A percentile compares a stretch with the other conserved stretches of the same genome.
Evolutionary conservation across 2,113 vertebrate species (phyloP).

Genomic region (Equus przewalskii): DNA sequence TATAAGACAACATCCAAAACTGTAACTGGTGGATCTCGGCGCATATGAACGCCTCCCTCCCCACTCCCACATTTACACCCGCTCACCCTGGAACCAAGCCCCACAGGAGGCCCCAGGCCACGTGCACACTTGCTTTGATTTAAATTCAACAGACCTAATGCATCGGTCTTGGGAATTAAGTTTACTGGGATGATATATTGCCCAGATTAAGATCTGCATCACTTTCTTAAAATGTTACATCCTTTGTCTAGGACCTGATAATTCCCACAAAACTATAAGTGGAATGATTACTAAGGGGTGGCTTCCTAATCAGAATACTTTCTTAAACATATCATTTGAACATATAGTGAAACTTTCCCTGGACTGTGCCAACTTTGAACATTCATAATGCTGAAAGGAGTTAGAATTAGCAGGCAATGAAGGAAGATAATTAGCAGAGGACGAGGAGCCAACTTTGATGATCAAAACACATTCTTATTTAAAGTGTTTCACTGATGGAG

Average conservation of each 20-base stretch:
- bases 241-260: background rate
- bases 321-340: background rate
- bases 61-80: fast-evolving
- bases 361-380: background rate
- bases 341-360: background rate
- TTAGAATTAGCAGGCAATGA: background rate
- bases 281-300: background rate
- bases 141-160: background rate
- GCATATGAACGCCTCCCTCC: background rate
- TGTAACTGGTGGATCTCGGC: background rate
- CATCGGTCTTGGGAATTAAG: background rate
- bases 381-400: background rate
- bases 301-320: slow-evolving; percentile 25
- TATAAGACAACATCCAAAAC: background rate
- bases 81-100: background rate
- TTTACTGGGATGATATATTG: background rate
- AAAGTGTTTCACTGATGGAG: background rate
- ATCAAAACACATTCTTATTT: background rate
- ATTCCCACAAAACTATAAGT: background rate
- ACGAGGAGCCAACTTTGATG: background rate
- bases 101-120: background rate
- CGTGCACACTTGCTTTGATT: background rate
- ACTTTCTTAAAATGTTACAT: slow-evolving; percentile 40
- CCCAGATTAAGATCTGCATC: background rate
- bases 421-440: background rate